Evolutionary conservation across 2,888 invertebrate species (phyloP), one percentile per base, ranked within the genome.

Genomic region (Drosophila histrio): DNA sequence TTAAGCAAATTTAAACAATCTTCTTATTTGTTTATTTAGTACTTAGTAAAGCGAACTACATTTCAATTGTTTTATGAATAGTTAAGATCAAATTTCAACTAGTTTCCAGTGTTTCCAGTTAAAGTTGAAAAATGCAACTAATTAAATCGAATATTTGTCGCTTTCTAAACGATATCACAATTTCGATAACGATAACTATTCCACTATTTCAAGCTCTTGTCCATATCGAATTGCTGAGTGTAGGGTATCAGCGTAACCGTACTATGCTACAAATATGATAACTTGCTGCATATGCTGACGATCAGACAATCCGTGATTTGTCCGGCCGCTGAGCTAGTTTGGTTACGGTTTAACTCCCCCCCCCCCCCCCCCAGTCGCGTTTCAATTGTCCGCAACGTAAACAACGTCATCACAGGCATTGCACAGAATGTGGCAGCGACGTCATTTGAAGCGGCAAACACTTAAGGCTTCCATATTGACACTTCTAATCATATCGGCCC

Each of bases 401-500:
- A 21, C 57, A 38, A 70, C 77, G 68, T 74, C 78, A 78, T 66
- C 21, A 24, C 43, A 61, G 70, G 50, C 60, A 68, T 47, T 57
- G 66, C 57, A 36, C 21, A 59, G 61, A 53, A 36, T 64, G 43
- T 24, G 63, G 32, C 41, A 57, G 50, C 77, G 47, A 72, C 79
- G 85, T 77, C 85, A 75, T 65, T 65, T 54, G 49, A 19, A 53
- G 44, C 54, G 34, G 30, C 46, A 52, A 59, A 59, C 58, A 30
- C 65, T 46, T 53, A 66, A 46, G 52, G 54, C 50, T 69, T 53
- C 70, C 66, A 72, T 84, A 86, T 84, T 84, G 83, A 80, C 83
- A 83, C 61, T 77, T 83, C 78, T 80, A 84, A 84, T 84, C 84
- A 86, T 86, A 83, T 86, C 80, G 67, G 50, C 53, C 26, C 36